Conservation (phyloP, 2,113 vertebrate genomes). For the Neopipo cinnamomea region DNA sequence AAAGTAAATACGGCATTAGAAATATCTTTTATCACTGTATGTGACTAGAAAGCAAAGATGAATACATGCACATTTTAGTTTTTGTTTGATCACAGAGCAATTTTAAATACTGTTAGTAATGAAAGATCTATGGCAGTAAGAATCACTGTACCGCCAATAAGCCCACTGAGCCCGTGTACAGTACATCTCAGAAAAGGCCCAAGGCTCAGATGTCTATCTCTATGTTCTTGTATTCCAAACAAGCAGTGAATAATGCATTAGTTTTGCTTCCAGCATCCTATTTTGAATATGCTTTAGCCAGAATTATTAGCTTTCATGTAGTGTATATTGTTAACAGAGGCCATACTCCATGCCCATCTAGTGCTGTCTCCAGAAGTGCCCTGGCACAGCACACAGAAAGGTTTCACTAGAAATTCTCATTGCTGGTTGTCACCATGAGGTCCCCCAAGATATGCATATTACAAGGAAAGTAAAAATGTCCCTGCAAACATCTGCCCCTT, state of each 20-base stretch:
- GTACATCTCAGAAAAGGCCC: conserved; percentile 27
- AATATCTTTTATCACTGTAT: not conserved
- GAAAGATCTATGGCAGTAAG: not conserved
- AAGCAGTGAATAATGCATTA: conserved; percentile 61
- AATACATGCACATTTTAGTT: not conserved
- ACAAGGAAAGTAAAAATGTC: not conserved
- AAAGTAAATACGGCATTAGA: not conserved
- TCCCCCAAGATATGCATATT: not conserved
- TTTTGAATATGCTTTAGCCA: conserved; percentile 42
- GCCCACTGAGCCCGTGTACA: not conserved
- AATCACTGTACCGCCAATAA: not conserved
- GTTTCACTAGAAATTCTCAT: not conserved
- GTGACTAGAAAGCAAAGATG: not conserved
- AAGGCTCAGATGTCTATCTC: conserved; percentile 48
- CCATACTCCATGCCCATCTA: not conserved
- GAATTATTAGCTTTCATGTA: conserved; percentile 41
- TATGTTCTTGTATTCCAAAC: conserved; percentile 38
- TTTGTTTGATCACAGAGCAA: not conserved
- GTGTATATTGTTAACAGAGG: not conserved
- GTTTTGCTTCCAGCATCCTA: conserved; percentile 54
- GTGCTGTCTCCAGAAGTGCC: not conserved
- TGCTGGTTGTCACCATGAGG: not conserved
- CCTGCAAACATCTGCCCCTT: not conserved
- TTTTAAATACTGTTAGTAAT: conserved; percentile 5
- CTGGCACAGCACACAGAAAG: not conserved